Evolutionary conservation across 2,113 vertebrate genomes (phyloP).

Genomic region (Strix aluco): DNA sequence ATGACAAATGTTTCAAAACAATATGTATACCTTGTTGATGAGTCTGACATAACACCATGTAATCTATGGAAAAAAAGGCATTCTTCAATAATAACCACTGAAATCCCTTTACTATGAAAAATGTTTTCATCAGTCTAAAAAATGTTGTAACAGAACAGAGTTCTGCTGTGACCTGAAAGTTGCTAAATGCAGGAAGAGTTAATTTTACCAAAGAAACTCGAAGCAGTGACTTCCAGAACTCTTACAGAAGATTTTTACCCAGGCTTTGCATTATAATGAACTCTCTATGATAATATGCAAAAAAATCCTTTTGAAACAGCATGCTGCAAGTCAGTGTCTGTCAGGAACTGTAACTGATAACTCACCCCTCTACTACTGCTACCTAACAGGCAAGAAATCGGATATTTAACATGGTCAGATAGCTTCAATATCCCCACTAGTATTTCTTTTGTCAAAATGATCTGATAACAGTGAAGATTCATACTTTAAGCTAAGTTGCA

Average conservation of each 20-base stretch:
- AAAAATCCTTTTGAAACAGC: conserved; percentile 29
- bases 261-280: conserved; percentile 32
- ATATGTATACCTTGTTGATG: background rate
- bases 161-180: background rate
- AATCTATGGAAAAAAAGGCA: background rate
- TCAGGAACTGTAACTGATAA: conserved; percentile 1
- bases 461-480: background rate
- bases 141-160: background rate
- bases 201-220: background rate
- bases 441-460: conserved; percentile 41
- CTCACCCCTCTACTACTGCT: background rate
- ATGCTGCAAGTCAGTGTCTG: background rate
- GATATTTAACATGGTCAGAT: background rate
- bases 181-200: background rate
- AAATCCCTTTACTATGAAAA: background rate
- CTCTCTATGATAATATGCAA: background rate
- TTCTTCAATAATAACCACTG: background rate
- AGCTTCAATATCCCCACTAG: background rate
- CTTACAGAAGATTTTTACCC: background rate
- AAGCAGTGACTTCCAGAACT: background rate
- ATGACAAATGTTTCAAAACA: background rate
- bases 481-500: background rate
- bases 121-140: background rate
- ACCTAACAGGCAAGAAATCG: conserved; percentile 34
- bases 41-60: background rate